Evolutionary conservation across 2,113 vertebrate genomes (phyloP), one percentile per base, ranked within the genome.

Genomic region (Apus apus): DNA sequence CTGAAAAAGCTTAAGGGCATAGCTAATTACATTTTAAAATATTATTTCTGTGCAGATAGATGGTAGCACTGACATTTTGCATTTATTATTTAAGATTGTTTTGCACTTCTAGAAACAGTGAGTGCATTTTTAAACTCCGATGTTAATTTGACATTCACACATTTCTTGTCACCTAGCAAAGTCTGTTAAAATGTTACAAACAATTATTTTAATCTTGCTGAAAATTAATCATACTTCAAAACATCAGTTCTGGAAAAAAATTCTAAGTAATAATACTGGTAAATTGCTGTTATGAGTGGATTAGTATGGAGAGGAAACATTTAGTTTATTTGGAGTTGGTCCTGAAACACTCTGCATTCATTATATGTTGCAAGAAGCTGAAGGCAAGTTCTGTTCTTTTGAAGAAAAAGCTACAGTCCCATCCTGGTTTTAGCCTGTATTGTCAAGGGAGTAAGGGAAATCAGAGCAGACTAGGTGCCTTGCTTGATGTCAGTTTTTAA

Each of bases 101-200:
- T 87, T 85, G 70, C 56, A 93, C 53, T 88, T 86, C 48, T 38
- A 78, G 76, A 88, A 94, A 81, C 32, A 89, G 29, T 38, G 40
- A 86, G 34, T 70, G 70, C 83, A 68, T 94, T 96, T 84, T 60
- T 48, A 88, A 94, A 84, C 48, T 53, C 85, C 85, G 80, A 81
- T 68, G 70, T 46, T 54, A 96, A 93, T 62, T 83, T 91, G 87
- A 95, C 89, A 89, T 80, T 86, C 82, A 94, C 67, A 90, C 94
- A 97, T 93, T 77, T 86, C 74, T 94, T 78, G 85, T 92, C 86
- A 95, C 81, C 92, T 96, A 85, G 87, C 73, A 91, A 86, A 93
- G 71, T 77, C 89, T 78, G 70, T 89, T 93, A 88, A 94, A 95
- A 91, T 70, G 70, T 56, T 96, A 74, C 36, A 94, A 79, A 92